phyloP scores from a whole-genome alignment of 1,140 invertebrate species.

The Scaptodrosophila lebanonensis region DNA sequence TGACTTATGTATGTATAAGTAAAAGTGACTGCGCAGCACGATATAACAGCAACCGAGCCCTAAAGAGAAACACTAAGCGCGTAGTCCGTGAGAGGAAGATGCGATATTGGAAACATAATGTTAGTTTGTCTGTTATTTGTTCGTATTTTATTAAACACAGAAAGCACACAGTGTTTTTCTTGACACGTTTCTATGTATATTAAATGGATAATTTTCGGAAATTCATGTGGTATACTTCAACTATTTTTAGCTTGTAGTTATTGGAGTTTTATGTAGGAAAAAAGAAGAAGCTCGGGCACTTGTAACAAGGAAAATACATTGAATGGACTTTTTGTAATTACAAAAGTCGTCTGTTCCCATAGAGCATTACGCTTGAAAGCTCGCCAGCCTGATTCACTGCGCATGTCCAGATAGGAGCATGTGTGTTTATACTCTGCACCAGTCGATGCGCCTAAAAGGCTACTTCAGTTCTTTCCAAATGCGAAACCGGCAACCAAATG shows the following conservation, averaged over 20 bases:
- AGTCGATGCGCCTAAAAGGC: background rate
- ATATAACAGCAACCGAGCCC: slow-evolving; percentile 12
- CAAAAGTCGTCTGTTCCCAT: slow-evolving; percentile 22
- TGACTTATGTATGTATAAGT: slow-evolving; percentile 29
- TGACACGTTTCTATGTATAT: no score
- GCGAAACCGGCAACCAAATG: no score
- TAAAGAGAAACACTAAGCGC: slow-evolving; percentile 20
- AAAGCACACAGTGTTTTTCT: no score
- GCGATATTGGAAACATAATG: slow-evolving; percentile 10
- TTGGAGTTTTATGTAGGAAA: slow-evolving; percentile 12
- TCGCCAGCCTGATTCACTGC: slow-evolving; percentile 31
- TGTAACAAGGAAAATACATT: slow-evolving; percentile 35
- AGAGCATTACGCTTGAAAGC: slow-evolving; percentile 23
- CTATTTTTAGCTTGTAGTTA: no score
- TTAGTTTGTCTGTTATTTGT: no score
- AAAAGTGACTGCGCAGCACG: slow-evolving; percentile 25
- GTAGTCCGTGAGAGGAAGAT: slow-evolving; percentile 2
- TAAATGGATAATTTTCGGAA: no score
- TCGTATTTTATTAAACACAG: no score
- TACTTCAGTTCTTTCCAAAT: background rate
- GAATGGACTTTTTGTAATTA: slow-evolving; percentile 42
- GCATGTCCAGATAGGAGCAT: no score
- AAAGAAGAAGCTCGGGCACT: slow-evolving; percentile 29
- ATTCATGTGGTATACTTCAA: no score
- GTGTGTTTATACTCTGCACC: no score